Percentiles rank a stretch among this genome's conserved stretches.
Evolutionary conservation across 2,797 vertebrate genomes (phyloP).

Genomic region (Chloroceryle inda): DNA sequence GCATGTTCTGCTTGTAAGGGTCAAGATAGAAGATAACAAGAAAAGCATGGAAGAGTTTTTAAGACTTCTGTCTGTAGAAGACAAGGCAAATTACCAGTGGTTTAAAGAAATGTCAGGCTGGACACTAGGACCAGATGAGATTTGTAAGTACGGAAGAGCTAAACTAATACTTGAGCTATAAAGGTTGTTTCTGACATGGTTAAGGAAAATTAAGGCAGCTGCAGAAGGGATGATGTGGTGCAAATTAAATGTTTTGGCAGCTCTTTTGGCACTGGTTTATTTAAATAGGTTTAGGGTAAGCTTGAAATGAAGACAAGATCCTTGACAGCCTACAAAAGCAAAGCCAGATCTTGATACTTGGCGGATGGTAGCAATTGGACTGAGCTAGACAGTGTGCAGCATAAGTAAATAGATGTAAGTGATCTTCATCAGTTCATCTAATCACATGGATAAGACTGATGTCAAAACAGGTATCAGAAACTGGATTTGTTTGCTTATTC

Average conservation of each 20-base stretch:
- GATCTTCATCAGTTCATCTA: background rate
- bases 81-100: background rate
- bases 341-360: background rate
- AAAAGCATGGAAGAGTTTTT: background rate
- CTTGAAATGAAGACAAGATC: background rate
- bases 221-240: background rate
- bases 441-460: background rate
- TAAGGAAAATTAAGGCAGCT: background rate
- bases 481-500: background rate
- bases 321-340: background rate
- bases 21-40: background rate
- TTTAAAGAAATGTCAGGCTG: background rate
- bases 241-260: background rate
- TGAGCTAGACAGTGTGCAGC: background rate
- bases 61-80: background rate
- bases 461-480: background rate
- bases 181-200: background rate
- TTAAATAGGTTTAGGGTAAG: background rate
- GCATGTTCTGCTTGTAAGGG: background rate
- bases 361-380: background rate
- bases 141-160: background rate
- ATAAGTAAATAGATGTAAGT: background rate
- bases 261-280: background rate
- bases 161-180: background rate
- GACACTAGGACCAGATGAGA: background rate